Base-by-base conservation (phyloP, 2,888 invertebrate genomes). In the Drosophila nigricruria region DNA sequence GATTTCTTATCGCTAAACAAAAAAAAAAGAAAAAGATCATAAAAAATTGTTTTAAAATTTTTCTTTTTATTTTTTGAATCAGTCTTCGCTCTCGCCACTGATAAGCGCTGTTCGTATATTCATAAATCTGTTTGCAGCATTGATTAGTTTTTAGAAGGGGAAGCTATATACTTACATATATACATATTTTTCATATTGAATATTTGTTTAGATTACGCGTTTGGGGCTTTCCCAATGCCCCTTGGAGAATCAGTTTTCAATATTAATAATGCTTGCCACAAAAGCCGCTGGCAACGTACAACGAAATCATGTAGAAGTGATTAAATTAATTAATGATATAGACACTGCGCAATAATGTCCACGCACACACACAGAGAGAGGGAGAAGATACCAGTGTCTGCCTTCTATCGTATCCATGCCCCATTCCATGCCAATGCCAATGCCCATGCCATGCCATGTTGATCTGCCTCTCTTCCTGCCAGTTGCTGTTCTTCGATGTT, bases 251-350 rank as follows among this genome's bases (percentile, higher is more conserved):
- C 58, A 12, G 18, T 49, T 36, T 49, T 47, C 10, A 65, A 71
- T 77, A 89, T 85, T 77, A 88, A 82, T 88, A 89, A 75, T 67
- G 77, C 69, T 65, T 75, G 73, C 70, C 60, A 70, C 57, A 63
- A 74, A 59, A 25, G 52, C 49, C 49, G 65, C 61, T 60, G 61
- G 53, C 43, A 69, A 34, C 54, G 67, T 66, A 79, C 89, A 81
- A 65, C 79, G 65, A 77, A 87, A 79, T 90, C 91, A 90, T 91
- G 90, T 91, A 76, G 79, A 84, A 90, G 91, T 91, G 91, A 90
- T 90, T 90, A 90, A 90, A 91, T 91, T 91, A 91, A 91, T 91
- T 91, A 90, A 90, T 90, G 90, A 90, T 88, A 87, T 89, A 88
- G 91, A 91, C 91, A 90, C 90, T 91, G 90, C 77, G 81, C 85